Evolutionary conservation across 2,113 vertebrate genomes (phyloP).

Genomic region (Cheirogaleus medius): DNA sequence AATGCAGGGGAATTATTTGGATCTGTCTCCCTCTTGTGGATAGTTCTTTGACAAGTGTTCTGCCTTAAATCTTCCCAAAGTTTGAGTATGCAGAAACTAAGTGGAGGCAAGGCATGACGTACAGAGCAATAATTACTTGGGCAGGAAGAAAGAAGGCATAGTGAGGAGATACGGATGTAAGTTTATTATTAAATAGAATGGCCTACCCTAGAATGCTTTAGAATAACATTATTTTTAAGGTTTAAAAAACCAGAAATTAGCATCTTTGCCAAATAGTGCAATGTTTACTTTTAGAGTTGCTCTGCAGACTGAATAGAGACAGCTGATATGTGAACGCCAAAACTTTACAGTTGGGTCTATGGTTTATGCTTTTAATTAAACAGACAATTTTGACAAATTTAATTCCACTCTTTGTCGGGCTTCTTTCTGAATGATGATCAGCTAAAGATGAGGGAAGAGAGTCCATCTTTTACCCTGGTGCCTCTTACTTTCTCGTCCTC

Average conservation of each 20-base stretch:
- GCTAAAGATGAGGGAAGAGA: conserved; percentile 23
- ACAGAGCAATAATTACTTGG: not conserved
- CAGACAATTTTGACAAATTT: not conserved
- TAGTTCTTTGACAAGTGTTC: conserved; percentile 51
- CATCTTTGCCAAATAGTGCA: not conserved
- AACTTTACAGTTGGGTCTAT: not conserved
- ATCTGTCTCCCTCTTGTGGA: conserved; percentile 90
- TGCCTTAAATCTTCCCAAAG: not conserved
- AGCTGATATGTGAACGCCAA: not conserved
- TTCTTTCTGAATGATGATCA: not conserved
- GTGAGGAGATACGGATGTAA: not conserved
- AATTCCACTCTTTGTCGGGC: not conserved
- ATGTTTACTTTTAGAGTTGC: not conserved
- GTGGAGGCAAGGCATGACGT: not conserved
- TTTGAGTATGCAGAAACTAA: not conserved
- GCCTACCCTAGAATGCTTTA: not conserved
- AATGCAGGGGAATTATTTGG: conserved; percentile 82
- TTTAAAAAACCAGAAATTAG: not conserved
- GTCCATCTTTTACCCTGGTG: conserved; percentile 54
- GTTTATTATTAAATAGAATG: not conserved
- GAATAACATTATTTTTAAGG: not conserved
- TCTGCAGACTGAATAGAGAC: not conserved
- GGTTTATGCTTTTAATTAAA: not conserved
- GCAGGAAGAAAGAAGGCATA: not conserved
- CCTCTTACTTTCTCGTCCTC: conserved; percentile 96